Conservation (phyloP, 1,140 invertebrate genomes). For the silkworm (Bombyx mori) region ASM3026992v2 NC_085128.1:6582001-6582500, state of each 20-base stretch:
- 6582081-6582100: constrained; percentile 48
- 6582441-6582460: too few species aligned
- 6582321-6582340: background rate
- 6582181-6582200: constrained; percentile 67
- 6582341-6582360: background rate
- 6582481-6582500: too few species aligned
- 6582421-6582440: too few species aligned
- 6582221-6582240: constrained; percentile 43
- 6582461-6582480: too few species aligned
- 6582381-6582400: too few species aligned
- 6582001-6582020: too few species aligned
- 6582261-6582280: constrained; percentile 1
- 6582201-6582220: constrained; percentile 53
- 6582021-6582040: too few species aligned
- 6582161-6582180: constrained; percentile 65
- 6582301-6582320: constrained; percentile 38
- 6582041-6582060: too few species aligned
- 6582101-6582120: constrained; percentile 37
- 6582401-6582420: too few species aligned
- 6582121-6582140: constrained; percentile 68
- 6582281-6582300: constrained; percentile 10
- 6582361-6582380: too few species aligned
- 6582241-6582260: constrained; percentile 17
- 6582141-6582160: constrained; percentile 68
- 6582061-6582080: constrained; percentile 3